phyloP scores from a whole-genome alignment of 2,888 invertebrate species.

The Rotaria macrura region DNA sequence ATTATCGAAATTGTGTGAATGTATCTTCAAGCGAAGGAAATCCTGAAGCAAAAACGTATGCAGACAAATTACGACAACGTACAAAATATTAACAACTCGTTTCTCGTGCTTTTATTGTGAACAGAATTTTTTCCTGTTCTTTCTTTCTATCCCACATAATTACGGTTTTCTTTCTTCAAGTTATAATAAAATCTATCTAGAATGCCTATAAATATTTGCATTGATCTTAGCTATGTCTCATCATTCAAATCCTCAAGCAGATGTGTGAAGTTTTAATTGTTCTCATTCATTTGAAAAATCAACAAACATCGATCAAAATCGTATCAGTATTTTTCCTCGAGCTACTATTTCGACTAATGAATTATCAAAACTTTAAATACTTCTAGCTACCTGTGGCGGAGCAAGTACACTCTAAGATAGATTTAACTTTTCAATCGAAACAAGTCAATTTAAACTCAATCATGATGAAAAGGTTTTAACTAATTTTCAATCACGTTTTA shows the following conservation, averaged over 20 bases:
- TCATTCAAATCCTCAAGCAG: background rate
- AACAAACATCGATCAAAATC: background rate
- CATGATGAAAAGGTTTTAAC: too few relatives aligned
- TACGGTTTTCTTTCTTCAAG: background rate
- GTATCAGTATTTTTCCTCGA: background rate
- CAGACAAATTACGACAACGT: background rate
- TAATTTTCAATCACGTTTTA: too few relatives aligned
- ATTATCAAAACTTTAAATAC: too few relatives aligned
- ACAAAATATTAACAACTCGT: background rate
- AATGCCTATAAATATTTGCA: background rate
- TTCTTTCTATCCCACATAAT: background rate
- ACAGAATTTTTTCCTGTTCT: background rate
- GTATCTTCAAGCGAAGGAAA: background rate
- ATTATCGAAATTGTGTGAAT: background rate
- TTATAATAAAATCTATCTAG: background rate
- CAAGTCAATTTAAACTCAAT: too few relatives aligned
- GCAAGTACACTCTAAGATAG: too few relatives aligned
- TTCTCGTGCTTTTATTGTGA: background rate
- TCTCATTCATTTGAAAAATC: background rate
- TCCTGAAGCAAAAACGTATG: background rate
- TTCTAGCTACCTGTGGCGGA: too few relatives aligned
- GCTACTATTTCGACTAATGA: background rate
- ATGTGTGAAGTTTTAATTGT: background rate
- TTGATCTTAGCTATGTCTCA: background rate
- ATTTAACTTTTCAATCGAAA: too few relatives aligned